Base-by-base conservation (phyloP, 2,113 vertebrate genomes). In the Nothobranchius kuhntae region DNA sequence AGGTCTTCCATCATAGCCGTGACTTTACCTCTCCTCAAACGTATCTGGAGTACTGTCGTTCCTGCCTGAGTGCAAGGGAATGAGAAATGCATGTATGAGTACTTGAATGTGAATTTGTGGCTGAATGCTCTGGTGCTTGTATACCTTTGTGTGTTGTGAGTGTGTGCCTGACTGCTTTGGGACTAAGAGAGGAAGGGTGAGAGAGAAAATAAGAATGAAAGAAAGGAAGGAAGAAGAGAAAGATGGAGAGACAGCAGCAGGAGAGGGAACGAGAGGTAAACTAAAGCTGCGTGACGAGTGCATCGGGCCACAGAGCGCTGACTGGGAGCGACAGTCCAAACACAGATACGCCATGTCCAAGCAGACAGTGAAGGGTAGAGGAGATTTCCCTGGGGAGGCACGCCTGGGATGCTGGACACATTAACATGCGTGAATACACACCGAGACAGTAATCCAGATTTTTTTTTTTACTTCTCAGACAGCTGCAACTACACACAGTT, bases 211-310 rank as follows among this genome's bases (percentile, higher is more conserved):
- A 44, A 51, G 52, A 45, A 45, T 58, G 42, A 42, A 61, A 65
- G 35, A 65, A 4, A 54, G 42, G 36, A 61, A 65, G 35, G 61
- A 4, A 54, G 35, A 65, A 3, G 51, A 40, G 38, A 40, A 40
- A 40, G 14, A 53, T 35, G 68, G 56, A 55, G 44, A 62, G 54
- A 68, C 54, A 76, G 65, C 47, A 55, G 57, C 17, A 64, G 67
- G 17, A 50, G 40, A 66, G 36, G 53, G 69, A 58, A 68, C 17
- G 50, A 58, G 77, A 82, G 67, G 75, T 82, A 78, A 82, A 80
- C 75, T 87, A 81, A 75, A 85, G 79, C 84, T 84, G 84, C 84
- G 78, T 89, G 86, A 86, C 77, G 75, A 82, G 82, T 61, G 67
- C 85, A 84, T 75, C 57, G 51, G 79, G 81, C 65, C 71, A 69